Percentiles rank a stretch among this genome's conserved stretches.
phyloP scores from a whole-genome alignment of 2,113 vertebrate genomes.

The Mungos mungo region DNA sequence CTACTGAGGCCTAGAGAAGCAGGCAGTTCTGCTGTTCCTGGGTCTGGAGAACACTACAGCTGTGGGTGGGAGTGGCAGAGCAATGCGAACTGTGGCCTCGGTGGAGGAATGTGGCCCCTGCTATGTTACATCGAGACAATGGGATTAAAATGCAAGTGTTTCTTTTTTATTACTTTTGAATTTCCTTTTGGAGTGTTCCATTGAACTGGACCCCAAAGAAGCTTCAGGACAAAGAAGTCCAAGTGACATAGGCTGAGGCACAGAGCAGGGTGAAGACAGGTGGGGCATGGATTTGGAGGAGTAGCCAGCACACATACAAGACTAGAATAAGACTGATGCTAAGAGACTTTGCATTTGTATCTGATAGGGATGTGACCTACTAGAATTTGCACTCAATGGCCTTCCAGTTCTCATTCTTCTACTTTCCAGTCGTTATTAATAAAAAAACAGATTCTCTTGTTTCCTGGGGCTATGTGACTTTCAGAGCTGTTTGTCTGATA shows the following conservation, averaged over 20 bases:
- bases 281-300: neutral
- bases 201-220: neutral
- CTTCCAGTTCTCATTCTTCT: neutral
- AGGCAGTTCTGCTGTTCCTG: neutral
- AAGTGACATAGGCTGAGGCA: neutral
- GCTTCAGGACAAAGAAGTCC: neutral
- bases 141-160: neutral
- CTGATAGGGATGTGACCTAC: neutral
- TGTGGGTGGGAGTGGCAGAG: neutral
- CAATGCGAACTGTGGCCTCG: neutral
- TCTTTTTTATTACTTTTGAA: neutral
- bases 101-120: neutral
- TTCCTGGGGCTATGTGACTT: neutral
- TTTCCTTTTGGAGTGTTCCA: neutral
- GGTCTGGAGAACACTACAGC: neutral
- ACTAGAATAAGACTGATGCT: neutral
- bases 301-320: neutral
- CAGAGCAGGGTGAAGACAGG: neutral
- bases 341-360: neutral
- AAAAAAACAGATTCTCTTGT: neutral
- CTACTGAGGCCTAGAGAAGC: neutral
- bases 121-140: neutral
- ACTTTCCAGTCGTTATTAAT: neutral
- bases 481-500: conserved; percentile 31
- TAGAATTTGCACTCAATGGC: neutral